Evolutionary conservation across 2,797 vertebrate species (phyloP).

Genomic region (Coccyzus lansbergi): DNA sequence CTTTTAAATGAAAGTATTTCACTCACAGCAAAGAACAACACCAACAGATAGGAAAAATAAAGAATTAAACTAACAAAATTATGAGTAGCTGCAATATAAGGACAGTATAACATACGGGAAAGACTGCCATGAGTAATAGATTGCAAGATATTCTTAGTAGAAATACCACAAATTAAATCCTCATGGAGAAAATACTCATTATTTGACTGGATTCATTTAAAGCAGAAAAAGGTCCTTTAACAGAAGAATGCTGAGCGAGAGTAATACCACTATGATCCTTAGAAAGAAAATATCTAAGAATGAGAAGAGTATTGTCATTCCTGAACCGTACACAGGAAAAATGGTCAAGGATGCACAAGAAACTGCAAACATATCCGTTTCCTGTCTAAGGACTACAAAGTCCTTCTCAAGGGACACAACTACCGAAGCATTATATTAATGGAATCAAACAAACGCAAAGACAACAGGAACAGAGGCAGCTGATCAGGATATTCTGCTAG

Average conservation of each 20-base stretch:
- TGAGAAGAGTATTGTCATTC: conserved; percentile 51
- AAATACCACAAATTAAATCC: neutral
- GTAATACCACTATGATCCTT: conserved; percentile 20
- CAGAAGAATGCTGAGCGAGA: neutral
- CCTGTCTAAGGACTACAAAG: conserved; percentile 61
- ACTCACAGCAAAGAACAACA: neutral
- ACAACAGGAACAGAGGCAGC: neutral
- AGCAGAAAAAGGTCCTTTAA: neutral
- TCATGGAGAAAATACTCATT: conserved; percentile 16
- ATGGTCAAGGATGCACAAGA: conserved; percentile 63
- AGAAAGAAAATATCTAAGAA: conserved; percentile 59
- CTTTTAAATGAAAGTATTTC: neutral
- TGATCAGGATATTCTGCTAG: neutral
- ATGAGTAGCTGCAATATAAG: neutral
- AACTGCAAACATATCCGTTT: conserved; percentile 58
- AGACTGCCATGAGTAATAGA: neutral
- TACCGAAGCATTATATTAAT: conserved; percentile 13
- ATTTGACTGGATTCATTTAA: neutral
- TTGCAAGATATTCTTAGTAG: neutral
- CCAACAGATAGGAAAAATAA: neutral
- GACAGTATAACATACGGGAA: neutral
- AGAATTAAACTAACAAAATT: neutral
- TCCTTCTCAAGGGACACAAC: conserved; percentile 17
- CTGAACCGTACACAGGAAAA: conserved; percentile 70
- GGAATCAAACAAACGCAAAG: conserved; percentile 22